Percentiles rank a stretch among this genome's conserved stretches.
Evolutionary conservation across 1,140 invertebrate species (phyloP).

Genomic region (Colletes latitarsis): DNA sequence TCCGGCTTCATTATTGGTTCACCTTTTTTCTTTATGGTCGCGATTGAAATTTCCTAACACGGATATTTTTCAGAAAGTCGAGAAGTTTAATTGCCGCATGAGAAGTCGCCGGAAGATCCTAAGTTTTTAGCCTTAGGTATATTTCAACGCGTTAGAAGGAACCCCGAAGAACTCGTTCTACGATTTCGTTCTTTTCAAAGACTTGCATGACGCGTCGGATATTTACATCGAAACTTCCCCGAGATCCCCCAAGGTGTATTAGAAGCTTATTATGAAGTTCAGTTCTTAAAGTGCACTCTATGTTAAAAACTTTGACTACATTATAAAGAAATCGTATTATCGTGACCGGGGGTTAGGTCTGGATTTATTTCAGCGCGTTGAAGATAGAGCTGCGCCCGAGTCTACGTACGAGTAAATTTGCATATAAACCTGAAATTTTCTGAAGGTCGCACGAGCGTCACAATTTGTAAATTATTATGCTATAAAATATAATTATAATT

Average conservation of each 20-base stretch:
- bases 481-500: too few species aligned
- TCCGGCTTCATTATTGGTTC: not conserved
- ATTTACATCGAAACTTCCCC: slow-evolving; percentile 17
- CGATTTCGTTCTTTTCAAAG: not conserved
- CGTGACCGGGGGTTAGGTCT: not conserved
- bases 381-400: not conserved
- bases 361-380: slow-evolving; percentile 13
- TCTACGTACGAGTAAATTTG: not conserved
- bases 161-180: not conserved
- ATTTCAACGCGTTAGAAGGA: too few species aligned
- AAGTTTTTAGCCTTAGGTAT: not conserved
- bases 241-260: slow-evolving; percentile 2
- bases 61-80: not conserved
- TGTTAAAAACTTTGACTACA: slow-evolving; percentile 37
- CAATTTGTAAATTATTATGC: slow-evolving; percentile 11
- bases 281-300: not conserved
- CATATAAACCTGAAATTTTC: slow-evolving; percentile 18
- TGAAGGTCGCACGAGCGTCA: not conserved
- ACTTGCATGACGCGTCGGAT: not conserved
- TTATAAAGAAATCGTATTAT: slow-evolving; percentile 20
- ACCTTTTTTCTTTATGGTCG: not conserved
- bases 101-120: not conserved
- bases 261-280: slow-evolving; percentile 16
- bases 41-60: slow-evolving; percentile 30
- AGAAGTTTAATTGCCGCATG: slow-evolving; percentile 33